These are phyloP conservation scores for Ceramica pisi DNA, from an alignment of 2,888 invertebrate genomes.

Conservation along the genomic window DNA sequence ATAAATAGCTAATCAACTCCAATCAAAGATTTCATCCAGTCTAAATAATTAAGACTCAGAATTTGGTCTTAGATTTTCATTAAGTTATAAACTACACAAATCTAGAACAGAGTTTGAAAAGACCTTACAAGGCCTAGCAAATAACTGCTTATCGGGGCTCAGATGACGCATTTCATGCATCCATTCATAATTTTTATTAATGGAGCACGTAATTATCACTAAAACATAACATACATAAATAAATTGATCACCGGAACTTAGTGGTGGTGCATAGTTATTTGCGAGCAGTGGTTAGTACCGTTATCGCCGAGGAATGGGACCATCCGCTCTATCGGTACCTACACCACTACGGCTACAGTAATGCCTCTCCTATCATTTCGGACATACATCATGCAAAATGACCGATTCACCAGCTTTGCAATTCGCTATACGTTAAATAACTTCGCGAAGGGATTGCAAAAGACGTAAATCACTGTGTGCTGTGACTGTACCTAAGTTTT, in stretches of 20 bases:
- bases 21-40: conserved; percentile 2
- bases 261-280: conserved; percentile 70
- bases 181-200: conserved; percentile 44
- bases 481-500: conserved; percentile 38
- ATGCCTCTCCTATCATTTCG: conserved; percentile 70
- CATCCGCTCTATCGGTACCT: conserved; percentile 86
- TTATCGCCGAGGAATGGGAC: conserved; percentile 85
- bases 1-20: conserved; percentile 2
- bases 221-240: conserved; percentile 29
- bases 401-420: conserved; percentile 62
- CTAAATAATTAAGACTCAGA: not conserved
- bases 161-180: conserved; percentile 15
- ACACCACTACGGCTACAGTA: conserved; percentile 69
- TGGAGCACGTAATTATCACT: conserved; percentile 43
- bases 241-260: conserved; percentile 63
- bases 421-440: conserved; percentile 64
- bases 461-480: conserved; percentile 37
- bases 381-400: conserved; percentile 68
- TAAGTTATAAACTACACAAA: not conserved
- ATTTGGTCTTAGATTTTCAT: not conserved
- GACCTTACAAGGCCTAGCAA: not conserved
- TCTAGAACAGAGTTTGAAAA: not conserved
- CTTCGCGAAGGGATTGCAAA: conserved; percentile 47
- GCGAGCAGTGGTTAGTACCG: conserved; percentile 81
- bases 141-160: not conserved